Evolutionary conservation across 1,140 invertebrate genomes (phyloP).

Genomic region (Caenorhabditis remanei): DNA sequence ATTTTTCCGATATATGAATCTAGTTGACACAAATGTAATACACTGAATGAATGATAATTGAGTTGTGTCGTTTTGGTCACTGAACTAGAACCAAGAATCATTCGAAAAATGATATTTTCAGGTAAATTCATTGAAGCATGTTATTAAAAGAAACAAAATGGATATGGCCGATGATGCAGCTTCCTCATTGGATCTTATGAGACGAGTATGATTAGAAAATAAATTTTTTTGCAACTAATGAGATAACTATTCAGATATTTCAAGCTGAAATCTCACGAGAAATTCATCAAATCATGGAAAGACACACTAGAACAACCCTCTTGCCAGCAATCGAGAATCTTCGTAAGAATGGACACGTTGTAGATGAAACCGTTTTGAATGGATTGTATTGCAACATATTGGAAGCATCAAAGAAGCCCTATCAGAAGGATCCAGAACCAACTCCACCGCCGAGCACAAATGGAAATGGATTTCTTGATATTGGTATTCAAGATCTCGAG

Average conservation of each 20-base stretch:
- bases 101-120: constrained; percentile 2
- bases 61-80: too few relatives aligned
- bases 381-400: constrained; percentile 71
- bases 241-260: constrained; percentile 67
- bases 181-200: constrained; percentile 57
- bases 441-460: not conserved
- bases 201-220: constrained; percentile 21
- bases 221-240: not conserved
- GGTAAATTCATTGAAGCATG: constrained; percentile 63
- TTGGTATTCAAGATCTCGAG: not conserved
- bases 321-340: constrained; percentile 75
- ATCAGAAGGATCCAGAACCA: constrained; percentile 61
- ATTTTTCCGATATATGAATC: too few relatives aligned
- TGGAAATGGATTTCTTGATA: constrained; percentile 55
- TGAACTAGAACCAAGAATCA: too few relatives aligned
- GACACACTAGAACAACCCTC: constrained; percentile 73
- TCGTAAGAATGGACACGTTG: constrained; percentile 73
- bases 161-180: constrained; percentile 52
- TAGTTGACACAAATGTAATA: too few relatives aligned
- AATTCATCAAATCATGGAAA: constrained; percentile 73
- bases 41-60: too few relatives aligned
- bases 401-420: constrained; percentile 73
- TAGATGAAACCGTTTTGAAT: constrained; percentile 68
- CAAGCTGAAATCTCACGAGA: constrained; percentile 73
- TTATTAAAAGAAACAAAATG: constrained; percentile 60